Conservation (phyloP, 2,113 vertebrate genomes). For the Equus quagga region DNA sequence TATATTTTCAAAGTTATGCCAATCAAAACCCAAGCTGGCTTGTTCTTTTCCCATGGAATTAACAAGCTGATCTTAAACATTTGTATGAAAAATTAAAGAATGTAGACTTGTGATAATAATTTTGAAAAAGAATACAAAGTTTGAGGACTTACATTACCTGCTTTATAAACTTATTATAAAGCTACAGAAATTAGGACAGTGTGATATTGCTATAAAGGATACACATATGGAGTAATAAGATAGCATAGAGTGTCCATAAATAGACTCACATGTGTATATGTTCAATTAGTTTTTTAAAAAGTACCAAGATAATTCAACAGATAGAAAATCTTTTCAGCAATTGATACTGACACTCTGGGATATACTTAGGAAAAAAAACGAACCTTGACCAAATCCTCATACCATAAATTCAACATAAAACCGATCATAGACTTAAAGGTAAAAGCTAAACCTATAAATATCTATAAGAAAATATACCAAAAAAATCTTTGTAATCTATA, state of each 20-base stretch:
- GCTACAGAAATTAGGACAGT: background rate
- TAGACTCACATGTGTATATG: background rate
- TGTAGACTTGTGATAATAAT: background rate
- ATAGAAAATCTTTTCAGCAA: background rate
- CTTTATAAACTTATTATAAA: constrained; percentile 4
- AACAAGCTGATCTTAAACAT: background rate
- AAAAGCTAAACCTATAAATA: background rate
- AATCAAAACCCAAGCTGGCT: background rate
- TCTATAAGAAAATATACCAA: background rate
- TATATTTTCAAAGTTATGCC: background rate
- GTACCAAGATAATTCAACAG: background rate
- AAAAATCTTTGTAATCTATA: background rate
- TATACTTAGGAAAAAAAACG: background rate
- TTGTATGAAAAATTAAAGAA: background rate
- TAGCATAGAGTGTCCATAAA: background rate
- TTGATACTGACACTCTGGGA: background rate
- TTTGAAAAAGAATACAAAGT: background rate
- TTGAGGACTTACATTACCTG: background rate
- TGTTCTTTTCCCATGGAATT: background rate
- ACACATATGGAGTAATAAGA: background rate
- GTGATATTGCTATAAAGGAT: background rate
- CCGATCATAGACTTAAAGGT: background rate
- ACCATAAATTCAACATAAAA: background rate
- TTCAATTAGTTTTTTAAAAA: background rate
- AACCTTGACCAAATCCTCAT: background rate